A percentile compares a stretch with the other conserved stretches of the same genome.
Conservation (phyloP, 1,140 invertebrate species). For the Trichoplusia ni region DNA sequence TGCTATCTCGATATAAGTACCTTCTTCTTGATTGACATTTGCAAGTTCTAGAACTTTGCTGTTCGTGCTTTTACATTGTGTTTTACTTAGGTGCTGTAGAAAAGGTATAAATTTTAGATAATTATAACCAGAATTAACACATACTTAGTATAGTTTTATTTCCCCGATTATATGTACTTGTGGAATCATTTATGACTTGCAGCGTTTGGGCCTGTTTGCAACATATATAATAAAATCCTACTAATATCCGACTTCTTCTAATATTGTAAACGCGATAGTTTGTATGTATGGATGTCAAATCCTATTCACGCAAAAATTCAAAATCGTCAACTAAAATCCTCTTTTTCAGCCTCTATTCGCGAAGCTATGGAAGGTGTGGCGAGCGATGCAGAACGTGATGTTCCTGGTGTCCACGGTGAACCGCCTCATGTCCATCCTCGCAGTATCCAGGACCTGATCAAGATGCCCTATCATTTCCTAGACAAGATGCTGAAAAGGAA, state of each 20-base stretch:
- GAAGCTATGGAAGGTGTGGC: slow-evolving; percentile 84
- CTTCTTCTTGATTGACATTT: too few species aligned
- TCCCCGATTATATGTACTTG: too few species aligned
- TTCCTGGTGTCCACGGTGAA: slow-evolving; percentile 83
- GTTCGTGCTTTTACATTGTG: too few species aligned
- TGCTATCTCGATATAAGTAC: too few species aligned
- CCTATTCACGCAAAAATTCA: neutral
- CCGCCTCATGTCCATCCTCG: slow-evolving; percentile 80
- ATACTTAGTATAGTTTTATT: too few species aligned
- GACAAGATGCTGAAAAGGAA: slow-evolving; percentile 62
- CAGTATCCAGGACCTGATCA: slow-evolving; percentile 75
- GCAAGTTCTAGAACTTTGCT: too few species aligned
- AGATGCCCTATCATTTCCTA: slow-evolving; percentile 50
- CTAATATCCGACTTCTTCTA: neutral
- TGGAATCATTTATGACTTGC: too few species aligned
- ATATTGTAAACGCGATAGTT: neutral
- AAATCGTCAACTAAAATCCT: neutral
- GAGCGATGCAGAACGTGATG: slow-evolving; percentile 84
- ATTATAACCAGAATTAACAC: too few species aligned
- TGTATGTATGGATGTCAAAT: neutral
- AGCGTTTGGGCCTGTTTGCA: too few species aligned
- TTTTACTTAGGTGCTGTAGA: too few species aligned
- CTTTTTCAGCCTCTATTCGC: slow-evolving; percentile 83
- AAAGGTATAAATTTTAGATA: too few species aligned
- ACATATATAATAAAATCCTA: too few species aligned